These are phyloP conservation scores for Ceriagrion tenellum DNA, from an alignment of 2,888 invertebrate species.

Conservation along the genomic window DNA sequence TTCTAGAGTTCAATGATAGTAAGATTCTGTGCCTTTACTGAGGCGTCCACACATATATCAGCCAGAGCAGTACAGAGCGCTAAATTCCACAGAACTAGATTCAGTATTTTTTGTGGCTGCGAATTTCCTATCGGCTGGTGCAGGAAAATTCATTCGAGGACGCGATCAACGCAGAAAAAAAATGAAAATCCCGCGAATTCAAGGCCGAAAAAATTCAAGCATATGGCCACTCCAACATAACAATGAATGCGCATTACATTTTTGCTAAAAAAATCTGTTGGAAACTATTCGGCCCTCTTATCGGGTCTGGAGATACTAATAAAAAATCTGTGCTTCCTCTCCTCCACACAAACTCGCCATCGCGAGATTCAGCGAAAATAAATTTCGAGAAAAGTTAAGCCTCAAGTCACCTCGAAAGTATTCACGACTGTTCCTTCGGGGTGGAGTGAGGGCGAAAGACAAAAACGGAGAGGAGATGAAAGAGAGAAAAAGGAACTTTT, in stretches of 20 bases:
- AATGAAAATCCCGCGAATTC: background rate
- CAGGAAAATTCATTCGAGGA: background rate
- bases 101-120: too few relatives aligned
- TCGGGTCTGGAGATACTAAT: background rate
- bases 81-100: too few relatives aligned
- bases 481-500: constrained; percentile 31
- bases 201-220: background rate
- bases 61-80: too few relatives aligned
- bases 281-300: too few relatives aligned
- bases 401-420: background rate
- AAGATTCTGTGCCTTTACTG: too few relatives aligned
- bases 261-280: background rate
- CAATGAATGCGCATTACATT: background rate
- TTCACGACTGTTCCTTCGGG: background rate
- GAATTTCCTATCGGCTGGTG: background rate
- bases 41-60: too few relatives aligned
- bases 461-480: background rate
- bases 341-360: background rate
- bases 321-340: background rate
- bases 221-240: background rate
- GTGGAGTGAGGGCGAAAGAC: too few relatives aligned
- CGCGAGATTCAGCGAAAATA: background rate
- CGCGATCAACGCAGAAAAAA: background rate
- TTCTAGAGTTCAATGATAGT: too few relatives aligned
- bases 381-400: background rate